phyloP scores from a whole-genome alignment of 2,888 invertebrate species.

The Drosophila anomelani region DNA sequence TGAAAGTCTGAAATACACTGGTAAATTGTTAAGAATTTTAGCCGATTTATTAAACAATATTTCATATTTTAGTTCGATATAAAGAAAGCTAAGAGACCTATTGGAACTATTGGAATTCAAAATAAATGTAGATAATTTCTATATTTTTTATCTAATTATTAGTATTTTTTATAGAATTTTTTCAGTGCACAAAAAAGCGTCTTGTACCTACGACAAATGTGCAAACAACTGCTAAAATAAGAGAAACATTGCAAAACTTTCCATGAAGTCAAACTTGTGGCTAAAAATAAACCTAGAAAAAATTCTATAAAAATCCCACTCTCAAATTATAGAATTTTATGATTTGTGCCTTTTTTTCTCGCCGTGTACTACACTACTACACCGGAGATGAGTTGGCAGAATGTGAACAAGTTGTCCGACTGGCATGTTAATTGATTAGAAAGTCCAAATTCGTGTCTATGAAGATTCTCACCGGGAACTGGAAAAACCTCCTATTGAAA shows the following conservation, averaged over 20 bases:
- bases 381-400: conserved; percentile 46
- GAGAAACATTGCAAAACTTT: conserved; percentile 1
- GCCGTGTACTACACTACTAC: not conserved
- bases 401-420: conserved; percentile 17
- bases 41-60: not conserved
- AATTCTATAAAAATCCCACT: not conserved
- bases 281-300: not conserved
- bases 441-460: conserved; percentile 16
- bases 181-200: not conserved
- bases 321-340: too few relatives aligned
- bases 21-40: too few relatives aligned
- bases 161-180: too few relatives aligned
- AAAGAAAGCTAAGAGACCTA: not conserved
- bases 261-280: conserved; percentile 1
- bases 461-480: not conserved
- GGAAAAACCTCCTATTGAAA: conserved; percentile 1
- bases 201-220: not conserved
- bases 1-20: not conserved
- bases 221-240: not conserved
- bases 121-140: not conserved
- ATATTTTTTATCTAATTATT: not conserved
- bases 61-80: not conserved
- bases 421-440: conserved; percentile 18
- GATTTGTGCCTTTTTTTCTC: not conserved
- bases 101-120: too few relatives aligned